Evolutionary conservation across 2,888 invertebrate genomes (phyloP), one percentile per base, ranked within the genome.

Genomic region (Epinotia demarniana): DNA sequence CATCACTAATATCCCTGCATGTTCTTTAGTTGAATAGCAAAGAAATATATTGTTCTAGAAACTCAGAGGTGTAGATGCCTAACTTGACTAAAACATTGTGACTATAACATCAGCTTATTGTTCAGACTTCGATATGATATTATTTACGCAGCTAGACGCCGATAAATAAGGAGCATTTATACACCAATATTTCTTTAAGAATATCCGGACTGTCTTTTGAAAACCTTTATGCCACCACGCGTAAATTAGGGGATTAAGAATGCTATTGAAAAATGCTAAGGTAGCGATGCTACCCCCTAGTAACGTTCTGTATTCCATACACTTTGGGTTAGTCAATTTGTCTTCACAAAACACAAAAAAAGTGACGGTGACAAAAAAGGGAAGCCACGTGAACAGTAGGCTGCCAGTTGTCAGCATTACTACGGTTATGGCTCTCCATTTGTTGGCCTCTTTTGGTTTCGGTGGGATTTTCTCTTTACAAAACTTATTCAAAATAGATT

Each of bases 141-240:
- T 49, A 18, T 55, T 60, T 39, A 43, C 18, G n/a, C 72, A 75
- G 46, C 71, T 75, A 27, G 72, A 75, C 4, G 61, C 19, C 13
- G 67, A 68, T 49, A 64, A 70, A n/a, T 43, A 43, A 23, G 75
- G 53, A 23, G 16, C 16, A 18, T 66, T 66, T 3, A 18, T 13
- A 60, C 62, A 58, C 27, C 75, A 75, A 46, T 75, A 61, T 27
- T 71, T 70, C 27, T 43, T 75, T 6, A 71, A 39, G 43, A 75
- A 60, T 80, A 84, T 91, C 1, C 70, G 75, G 23, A 95, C 86
- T 18, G 92, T 94, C 71, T 85, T 91, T 80, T 96, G 91, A 80
- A 96, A 96, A 0, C 96, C 96, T 84, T 95, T 95, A 83, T 96
- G 96, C 96, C 96, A 96, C 96, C 96, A 96, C 0, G 96, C 96